Evolutionary conservation across 2,888 invertebrate species (phyloP), one percentile per base, ranked within the genome.

Genomic region (Aplocera efformata): DNA sequence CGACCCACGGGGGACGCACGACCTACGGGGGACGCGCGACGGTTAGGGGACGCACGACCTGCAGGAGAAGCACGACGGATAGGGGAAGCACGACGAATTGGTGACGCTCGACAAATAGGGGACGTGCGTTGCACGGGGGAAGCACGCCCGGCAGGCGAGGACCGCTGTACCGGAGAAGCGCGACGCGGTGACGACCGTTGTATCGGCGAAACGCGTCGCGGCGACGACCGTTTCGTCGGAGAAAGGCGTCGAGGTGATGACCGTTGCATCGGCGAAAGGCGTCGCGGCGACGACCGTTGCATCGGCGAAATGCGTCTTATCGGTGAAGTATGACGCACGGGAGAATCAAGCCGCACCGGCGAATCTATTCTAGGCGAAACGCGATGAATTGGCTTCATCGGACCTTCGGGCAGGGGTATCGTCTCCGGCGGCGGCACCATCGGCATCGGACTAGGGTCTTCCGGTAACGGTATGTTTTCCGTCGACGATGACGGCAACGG

Each of bases 381-480:
- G 7, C 37, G 34, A 7, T 21, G 36, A 1, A 36, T 23, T 7
- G 52, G 22, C 32, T 63, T 70, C 70, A 77, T 72, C 0, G 83
- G 76, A 34, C 78, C 84, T 38, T 81, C 78, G 0, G 86, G 85
- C 2, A 85, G 52, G 0, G 85, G 84, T 42, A 85, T 86, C 1
- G 78, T 71, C 38, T 84, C 85, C 0, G 80, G 79, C 1, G 78
- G 71, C 2, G 68, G 77, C 22, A 79, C 60, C 1, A 74, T 32
- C 0, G 74, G 58, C 63, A 77, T 65, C 1, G 78, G 84, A 28
- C 63, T 70, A 0, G 79, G 72, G 13, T 82, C 84, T 40, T 78
- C 80, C 0, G 85, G 85, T 17, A 84, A 45, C 0, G 85, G 85
- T 32, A 84, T 84, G 42, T 67, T 79, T 46, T 78, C 84, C 1